A percentile compares a stretch with the other conserved stretches of the same genome.
phyloP scores from a whole-genome alignment of 2,888 invertebrate genomes.

The Agrilus biguttatus region DNA sequence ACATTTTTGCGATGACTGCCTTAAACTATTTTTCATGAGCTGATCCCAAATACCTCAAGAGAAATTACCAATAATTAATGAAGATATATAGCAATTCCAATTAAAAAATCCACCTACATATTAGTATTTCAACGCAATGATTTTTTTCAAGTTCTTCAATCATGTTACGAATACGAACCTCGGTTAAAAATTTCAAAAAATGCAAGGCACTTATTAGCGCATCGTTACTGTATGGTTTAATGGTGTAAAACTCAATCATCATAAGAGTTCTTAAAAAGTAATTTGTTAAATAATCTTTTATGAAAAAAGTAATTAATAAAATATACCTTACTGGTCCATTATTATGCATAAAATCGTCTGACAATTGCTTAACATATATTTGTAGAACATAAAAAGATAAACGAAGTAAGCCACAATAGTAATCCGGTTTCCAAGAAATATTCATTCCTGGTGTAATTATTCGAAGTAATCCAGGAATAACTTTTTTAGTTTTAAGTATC shows the following conservation, averaged over 20 bases:
- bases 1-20: constrained; percentile 16
- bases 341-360: constrained; percentile 17
- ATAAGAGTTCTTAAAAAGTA: constrained; percentile 15
- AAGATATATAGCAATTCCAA: not conserved
- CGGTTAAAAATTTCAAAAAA: too few relatives aligned
- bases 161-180: not conserved
- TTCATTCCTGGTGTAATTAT: constrained; percentile 6
- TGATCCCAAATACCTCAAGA: constrained; percentile 1
- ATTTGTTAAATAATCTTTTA: not conserved
- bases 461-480: constrained; percentile 7
- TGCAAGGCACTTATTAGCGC: constrained; percentile 5
- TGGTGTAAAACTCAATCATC: constrained; percentile 15
- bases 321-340: constrained; percentile 19
- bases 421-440: constrained; percentile 13
- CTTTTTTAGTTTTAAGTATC: constrained; percentile 2
- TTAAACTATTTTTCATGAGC: constrained; percentile 8
- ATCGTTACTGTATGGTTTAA: constrained; percentile 11
- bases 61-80: not conserved
- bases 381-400: constrained; percentile 17
- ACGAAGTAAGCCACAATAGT: constrained; percentile 18
- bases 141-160: not conserved
- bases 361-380: constrained; percentile 16
- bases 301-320: not conserved
- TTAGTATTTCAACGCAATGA: not conserved
- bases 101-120: not conserved